A percentile compares a stretch with the other conserved stretches of the same genome.
Conservation (phyloP, 2,113 vertebrate genomes). For the Lucifuga dentata region DNA sequence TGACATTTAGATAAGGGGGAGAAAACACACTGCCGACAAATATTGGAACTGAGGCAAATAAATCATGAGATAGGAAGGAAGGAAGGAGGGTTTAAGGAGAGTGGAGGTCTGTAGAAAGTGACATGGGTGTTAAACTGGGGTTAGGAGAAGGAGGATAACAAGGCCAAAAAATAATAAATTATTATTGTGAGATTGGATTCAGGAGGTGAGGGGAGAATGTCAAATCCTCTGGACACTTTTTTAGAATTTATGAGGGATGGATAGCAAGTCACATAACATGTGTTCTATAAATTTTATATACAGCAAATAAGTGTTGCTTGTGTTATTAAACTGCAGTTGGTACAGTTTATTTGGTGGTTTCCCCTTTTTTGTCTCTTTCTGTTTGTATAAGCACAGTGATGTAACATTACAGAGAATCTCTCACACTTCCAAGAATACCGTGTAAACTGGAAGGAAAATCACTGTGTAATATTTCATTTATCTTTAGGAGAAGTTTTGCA, state of each 20-base stretch:
- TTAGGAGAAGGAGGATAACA: constrained; percentile 36
- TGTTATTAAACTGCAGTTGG: background rate
- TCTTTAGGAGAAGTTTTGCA: background rate
- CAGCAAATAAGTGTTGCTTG: background rate
- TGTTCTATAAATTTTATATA: background rate
- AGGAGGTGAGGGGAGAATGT: background rate
- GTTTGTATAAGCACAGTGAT: background rate
- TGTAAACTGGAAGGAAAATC: background rate
- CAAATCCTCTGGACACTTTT: background rate
- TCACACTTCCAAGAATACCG: background rate
- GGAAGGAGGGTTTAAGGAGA: constrained; percentile 49
- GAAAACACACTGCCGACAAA: constrained; percentile 86
- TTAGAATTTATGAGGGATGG: background rate
- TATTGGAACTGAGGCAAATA: constrained; percentile 87
- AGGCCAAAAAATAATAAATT: constrained; percentile 17
- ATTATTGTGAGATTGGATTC: background rate
- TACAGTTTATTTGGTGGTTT: background rate
- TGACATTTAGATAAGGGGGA: constrained; percentile 88
- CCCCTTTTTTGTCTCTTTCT: background rate
- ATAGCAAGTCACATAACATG: background rate
- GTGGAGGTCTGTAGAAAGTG: constrained; percentile 1
- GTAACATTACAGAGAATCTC: constrained; percentile 3
- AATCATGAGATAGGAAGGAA: constrained; percentile 76
- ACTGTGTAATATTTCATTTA: background rate
- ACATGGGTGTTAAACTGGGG: constrained; percentile 35